These are phyloP conservation scores for Dermatemys mawii DNA, from an alignment of 2,113 vertebrate genomes.

Conservation along the genomic window DNA sequence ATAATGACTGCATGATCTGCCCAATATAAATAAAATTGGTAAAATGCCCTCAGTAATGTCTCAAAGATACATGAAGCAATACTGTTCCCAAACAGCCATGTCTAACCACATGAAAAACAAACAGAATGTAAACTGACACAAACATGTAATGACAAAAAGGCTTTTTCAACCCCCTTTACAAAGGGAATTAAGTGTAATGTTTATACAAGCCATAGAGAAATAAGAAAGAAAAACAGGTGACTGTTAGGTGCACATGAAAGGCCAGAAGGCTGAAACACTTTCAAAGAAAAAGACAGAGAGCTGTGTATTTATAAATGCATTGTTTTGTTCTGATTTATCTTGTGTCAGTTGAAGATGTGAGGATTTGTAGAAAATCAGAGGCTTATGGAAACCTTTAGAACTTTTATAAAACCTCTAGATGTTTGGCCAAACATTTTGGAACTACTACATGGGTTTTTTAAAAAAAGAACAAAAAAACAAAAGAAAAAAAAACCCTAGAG, in stretches of 20 bases:
- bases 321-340: neutral
- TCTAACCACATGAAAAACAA: neutral
- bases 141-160: neutral
- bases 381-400: neutral
- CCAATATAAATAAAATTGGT: neutral
- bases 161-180: neutral
- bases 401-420: neutral
- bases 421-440: neutral
- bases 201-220: neutral
- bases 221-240: neutral
- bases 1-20: neutral
- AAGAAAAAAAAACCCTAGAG: neutral
- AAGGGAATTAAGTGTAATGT: neutral
- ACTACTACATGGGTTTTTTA: neutral
- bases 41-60: slow-evolving; percentile 16
- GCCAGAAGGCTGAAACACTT: neutral
- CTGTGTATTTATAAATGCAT: neutral
- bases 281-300: neutral
- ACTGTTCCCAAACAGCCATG: neutral
- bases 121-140: neutral
- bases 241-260: neutral
- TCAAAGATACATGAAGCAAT: slow-evolving; percentile 4
- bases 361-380: neutral
- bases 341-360: neutral
- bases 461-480: neutral